Base-by-base conservation (phyloP, 2,888 invertebrate species). In the Ganaspis brasiliensis region DNA sequence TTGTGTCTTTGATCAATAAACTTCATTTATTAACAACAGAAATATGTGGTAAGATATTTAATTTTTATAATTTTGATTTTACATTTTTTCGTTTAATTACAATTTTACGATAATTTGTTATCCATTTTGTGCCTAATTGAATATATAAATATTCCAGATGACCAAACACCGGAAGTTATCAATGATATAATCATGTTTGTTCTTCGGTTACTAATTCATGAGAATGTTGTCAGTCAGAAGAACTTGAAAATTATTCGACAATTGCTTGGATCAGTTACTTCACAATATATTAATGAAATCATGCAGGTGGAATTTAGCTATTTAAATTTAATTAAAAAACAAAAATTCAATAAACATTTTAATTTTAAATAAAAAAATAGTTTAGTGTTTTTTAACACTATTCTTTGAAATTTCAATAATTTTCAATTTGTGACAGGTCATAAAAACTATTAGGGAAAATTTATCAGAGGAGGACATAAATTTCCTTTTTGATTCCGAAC, bases 161-260 rank as follows among this genome's bases (percentile, higher is more conserved):
- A 95, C 57, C 93, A 94, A 81, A 84, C 93, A 45, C 91, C 93
- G 79, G 93, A 94, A 77, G 91, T 95, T 8, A 92, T 94, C 9
- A 94, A 95, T 84, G 95, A 95, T 89, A 93, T 95, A 0, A 89
- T 94, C 0, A 91, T 95, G 0, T 93, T 94, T 84, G 91, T 94
- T 0, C 91, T 96, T 1, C 92, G 93, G 83, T 91, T 95, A 87
- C 94, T 96, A 84, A 89, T 95, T 1, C 93, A 94, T 72, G 93
- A 94, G 75, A 93, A 93, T 72, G 91, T 93, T 72, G 92, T 95
- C 9, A 93, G 94, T 87, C 91, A 93, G 52, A 94, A 94, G 81
- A 94, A 94, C 86, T 88, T 93, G 1, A 91, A 93, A 2, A 91
- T 93, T 73, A 88, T 96, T 14, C 92, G 93, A 76, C 92, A 93